A percentile compares a stretch with the other conserved stretches of the same genome.
phyloP scores from a whole-genome alignment of 2,113 vertebrate species.

The Trichomycterus rosablanca region DNA sequence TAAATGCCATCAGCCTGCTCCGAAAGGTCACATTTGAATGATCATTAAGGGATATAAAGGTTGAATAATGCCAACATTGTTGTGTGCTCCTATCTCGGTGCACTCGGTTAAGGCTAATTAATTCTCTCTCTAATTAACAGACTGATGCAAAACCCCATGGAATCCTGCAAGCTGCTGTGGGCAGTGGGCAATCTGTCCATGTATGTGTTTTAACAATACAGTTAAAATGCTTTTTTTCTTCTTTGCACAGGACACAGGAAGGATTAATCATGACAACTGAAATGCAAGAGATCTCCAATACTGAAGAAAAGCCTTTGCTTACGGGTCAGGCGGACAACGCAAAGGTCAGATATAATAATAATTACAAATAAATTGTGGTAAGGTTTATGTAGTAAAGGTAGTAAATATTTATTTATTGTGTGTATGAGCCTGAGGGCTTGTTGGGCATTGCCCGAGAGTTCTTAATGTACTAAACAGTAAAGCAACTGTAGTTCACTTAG shows the following conservation, averaged over 20 bases:
- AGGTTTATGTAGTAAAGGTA: no score
- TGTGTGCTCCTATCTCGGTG: not conserved
- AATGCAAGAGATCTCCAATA: constrained; percentile 74
- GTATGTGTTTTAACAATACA: not conserved
- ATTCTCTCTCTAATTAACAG: constrained; percentile 3
- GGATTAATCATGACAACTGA: constrained; percentile 66
- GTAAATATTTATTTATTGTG: no score
- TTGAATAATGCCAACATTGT: not conserved
- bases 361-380: no score
- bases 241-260: constrained; percentile 47
- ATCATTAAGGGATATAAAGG: not conserved
- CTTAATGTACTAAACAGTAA: no score
- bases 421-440: no score
- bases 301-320: constrained; percentile 71
- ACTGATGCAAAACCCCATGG: not conserved
- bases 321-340: constrained; percentile 60
- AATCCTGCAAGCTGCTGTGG: not conserved
- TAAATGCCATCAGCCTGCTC: not conserved
- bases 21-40: constrained; percentile 35
- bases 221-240: constrained; percentile 11
- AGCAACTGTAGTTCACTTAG: no score
- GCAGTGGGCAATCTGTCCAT: not conserved
- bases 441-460: no score
- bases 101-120: constrained; percentile 7
- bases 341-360: constrained; percentile 68